phyloP scores from a whole-genome alignment of 2,113 vertebrate genomes.

The Uria lomvia region DNA sequence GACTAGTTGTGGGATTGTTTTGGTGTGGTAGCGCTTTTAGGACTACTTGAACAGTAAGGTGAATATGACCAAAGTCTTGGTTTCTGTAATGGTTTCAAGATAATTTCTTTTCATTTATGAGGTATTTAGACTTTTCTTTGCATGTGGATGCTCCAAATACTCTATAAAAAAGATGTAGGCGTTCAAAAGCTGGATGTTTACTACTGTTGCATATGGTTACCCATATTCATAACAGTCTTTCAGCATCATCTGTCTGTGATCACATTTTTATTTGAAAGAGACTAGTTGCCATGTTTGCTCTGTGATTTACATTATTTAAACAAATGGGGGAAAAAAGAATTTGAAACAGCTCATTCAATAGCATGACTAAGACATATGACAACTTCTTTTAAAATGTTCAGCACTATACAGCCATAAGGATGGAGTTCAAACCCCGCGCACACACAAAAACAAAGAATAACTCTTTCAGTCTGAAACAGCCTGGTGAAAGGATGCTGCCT shows the following conservation, averaged over 20 bases:
- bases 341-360: conserved; percentile 48
- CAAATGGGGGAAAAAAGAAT: neutral
- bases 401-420: neutral
- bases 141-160: neutral
- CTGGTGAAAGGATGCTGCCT: conserved; percentile 34
- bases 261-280: conserved; percentile 41
- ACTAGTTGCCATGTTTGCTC: conserved; percentile 29
- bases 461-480: neutral
- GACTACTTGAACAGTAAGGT: neutral
- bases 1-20: neutral
- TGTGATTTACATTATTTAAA: conserved; percentile 56
- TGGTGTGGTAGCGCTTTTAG: neutral
- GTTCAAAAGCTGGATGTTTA: neutral
- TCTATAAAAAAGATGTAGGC: neutral
- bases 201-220: neutral
- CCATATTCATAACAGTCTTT: neutral
- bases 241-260: conserved; percentile 6
- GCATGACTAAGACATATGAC: conserved; percentile 33
- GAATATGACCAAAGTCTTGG: neutral
- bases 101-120: neutral
- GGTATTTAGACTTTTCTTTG: neutral
- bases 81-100: neutral
- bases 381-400: neutral
- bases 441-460: neutral
- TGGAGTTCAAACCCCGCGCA: neutral